Evolutionary conservation across 2,888 invertebrate species (phyloP).

Genomic region (Anticlea derivata): DNA sequence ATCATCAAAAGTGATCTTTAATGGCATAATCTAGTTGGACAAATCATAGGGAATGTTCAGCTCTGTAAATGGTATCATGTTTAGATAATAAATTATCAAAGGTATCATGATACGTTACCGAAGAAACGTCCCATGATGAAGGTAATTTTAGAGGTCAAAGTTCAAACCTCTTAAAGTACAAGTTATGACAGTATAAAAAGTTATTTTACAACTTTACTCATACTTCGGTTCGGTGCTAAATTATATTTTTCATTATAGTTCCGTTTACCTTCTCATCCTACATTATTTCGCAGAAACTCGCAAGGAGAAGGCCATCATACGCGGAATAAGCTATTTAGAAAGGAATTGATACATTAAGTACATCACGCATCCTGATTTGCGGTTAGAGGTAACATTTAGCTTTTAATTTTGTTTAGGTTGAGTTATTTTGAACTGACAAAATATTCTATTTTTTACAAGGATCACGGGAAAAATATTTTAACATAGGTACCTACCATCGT

Average conservation of each 20-base stretch:
- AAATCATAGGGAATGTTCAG: slow-evolving; percentile 25
- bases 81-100: no score
- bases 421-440: background rate
- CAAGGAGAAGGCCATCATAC: slow-evolving; percentile 42
- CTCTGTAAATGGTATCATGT: slow-evolving; percentile 16
- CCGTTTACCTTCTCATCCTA: slow-evolving; percentile 40
- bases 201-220: slow-evolving; percentile 37
- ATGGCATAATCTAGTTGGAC: slow-evolving; percentile 27
- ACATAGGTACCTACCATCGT: no score
- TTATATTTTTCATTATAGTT: slow-evolving; percentile 21
- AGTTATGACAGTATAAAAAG: slow-evolving; percentile 33
- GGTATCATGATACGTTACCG: slow-evolving; percentile 12
- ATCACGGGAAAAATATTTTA: no score
- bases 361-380: slow-evolving; percentile 32
- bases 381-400: slow-evolving; percentile 24
- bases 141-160: slow-evolving; percentile 57
- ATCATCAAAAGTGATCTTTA: slow-evolving; percentile 33
- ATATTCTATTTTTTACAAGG: no score
- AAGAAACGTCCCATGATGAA: slow-evolving; percentile 36
- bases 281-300: slow-evolving; percentile 45
- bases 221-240: slow-evolving; percentile 16
- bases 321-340: slow-evolving; percentile 31
- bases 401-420: slow-evolving; percentile 9
- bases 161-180: slow-evolving; percentile 38
- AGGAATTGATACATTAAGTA: slow-evolving; percentile 25